phyloP scores from a whole-genome alignment of 92 coral and sea anemone species.

The Bergia sp. region DNA sequence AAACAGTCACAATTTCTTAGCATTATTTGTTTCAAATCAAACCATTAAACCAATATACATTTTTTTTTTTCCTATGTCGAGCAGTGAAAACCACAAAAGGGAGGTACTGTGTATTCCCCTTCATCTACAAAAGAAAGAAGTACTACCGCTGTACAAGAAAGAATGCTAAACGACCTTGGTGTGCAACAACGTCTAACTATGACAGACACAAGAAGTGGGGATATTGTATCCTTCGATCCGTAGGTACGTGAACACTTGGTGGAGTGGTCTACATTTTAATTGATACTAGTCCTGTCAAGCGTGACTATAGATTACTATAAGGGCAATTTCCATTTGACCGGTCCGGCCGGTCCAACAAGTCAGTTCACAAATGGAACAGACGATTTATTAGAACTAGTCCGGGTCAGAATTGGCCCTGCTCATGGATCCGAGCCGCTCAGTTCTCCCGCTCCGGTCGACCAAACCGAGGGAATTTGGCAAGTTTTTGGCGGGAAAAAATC shows the following conservation, averaged over 20 bases:
- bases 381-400: too few relatives aligned
- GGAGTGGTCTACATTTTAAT: not conserved
- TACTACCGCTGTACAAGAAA: slow-evolving; percentile 31
- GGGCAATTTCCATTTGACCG: too few relatives aligned
- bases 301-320: not conserved
- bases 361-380: too few relatives aligned
- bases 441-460: too few relatives aligned
- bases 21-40: not conserved
- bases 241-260: not conserved
- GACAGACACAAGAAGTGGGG: slow-evolving; percentile 19
- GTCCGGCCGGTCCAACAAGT: too few relatives aligned
- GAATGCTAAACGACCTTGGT: slow-evolving; percentile 30
- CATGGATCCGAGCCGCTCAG: too few relatives aligned
- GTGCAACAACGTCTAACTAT: slow-evolving; percentile 21
- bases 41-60: not conserved
- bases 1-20: too few relatives aligned
- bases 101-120: slow-evolving; percentile 29
- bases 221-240: not conserved
- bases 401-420: too few relatives aligned
- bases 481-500: too few relatives aligned
- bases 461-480: too few relatives aligned
- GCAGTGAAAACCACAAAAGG: slow-evolving; percentile 31
- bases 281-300: not conserved
- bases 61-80: not conserved
- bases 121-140: slow-evolving; percentile 6